Evolutionary conservation across 2,113 vertebrate species (phyloP), one percentile per base, ranked within the genome.

Genomic region (Heptranchias perlo): DNA sequence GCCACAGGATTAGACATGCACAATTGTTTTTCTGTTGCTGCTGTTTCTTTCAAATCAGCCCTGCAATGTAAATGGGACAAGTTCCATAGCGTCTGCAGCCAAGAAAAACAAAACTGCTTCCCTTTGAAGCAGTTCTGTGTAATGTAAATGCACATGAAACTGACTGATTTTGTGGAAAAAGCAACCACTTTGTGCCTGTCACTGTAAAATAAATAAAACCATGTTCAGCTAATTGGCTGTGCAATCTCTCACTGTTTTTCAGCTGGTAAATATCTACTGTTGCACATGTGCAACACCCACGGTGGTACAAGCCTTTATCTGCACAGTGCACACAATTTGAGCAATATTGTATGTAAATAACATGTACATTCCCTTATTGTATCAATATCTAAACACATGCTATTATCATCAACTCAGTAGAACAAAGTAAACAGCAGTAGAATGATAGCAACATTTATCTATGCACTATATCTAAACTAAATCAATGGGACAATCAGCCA

Each of bases 391-490:
- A 39, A 23, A 94, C 61, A 39, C 1, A 18, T 39, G 39, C 18
- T 23, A 64, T n/a, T 64, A 93, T 65, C 92, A 64, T 21, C 10
- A 28, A 44, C 16, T 39, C 62, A 65, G 61, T 65, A 47, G n/a
- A 64, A 65, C 7, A 94, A 64, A 25, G n/a, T 64, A 94, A 94
- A 64, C 92, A 94, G n/a, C 21, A 94, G n/a, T 10, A 65, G 39
- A 94, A 94, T 47, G 58, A 94, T 62, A 39, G n/a, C n/a, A 64
- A 65, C 39, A 58, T 91, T 91, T 91, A 91, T 91, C 49, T 8
- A 23, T 64, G n/a, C 35, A 44, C 14, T 10, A 21, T 64, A 64
- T 94, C 58, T 65, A 44, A 65, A 94, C 11, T 3, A 64, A 94
- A 64, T 94, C 58, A 94, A n/a, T 47, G 21, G 61, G 58, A 94